Base-by-base conservation (phyloP, 2,113 vertebrate species). In the Paedocypris sp. region DNA sequence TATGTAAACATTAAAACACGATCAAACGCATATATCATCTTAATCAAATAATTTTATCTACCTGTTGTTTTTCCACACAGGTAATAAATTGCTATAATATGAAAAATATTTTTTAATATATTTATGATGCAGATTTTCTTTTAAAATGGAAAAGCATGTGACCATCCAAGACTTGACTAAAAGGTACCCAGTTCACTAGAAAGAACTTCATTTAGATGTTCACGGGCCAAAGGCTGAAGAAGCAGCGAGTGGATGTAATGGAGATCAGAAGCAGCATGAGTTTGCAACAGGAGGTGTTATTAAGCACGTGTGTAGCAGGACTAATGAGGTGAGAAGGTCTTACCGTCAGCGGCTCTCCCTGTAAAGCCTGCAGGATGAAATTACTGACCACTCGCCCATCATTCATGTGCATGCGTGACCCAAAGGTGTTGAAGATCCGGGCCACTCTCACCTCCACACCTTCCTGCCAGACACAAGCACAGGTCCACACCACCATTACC, bases 371-470 rank as follows among this genome's bases (percentile, higher is more conserved):
- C 48, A 99, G 82, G 78, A 99, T 94, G 77, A 99, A 99, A 80
- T 99, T 99, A 80, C 95, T 99, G 80, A 99, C 95, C 15, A 99
- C 95, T n/a, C 95, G 86, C 7, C 95, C 95, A 1, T 99, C 95
- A 0, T 99, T 97, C 95, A 99, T 99, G 79, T 99, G 95, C 95
- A 98, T 99, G 22, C 95, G 83, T 7, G 95, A 94, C 25, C 95
- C 95, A 46, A 97, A 99, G 0, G 95, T 99, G 76, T 99, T 99
- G 82, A 99, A 99, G 82, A 99, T 99, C 58, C 94, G 84, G 2
- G 95, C 94, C 75, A 99, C 94, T 1, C 95, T 80, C 39, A 99
- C 95, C 79, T 99, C 94, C 12, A 99, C 94, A 3, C 94, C 95
- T 78, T 99, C 94, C 95, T 98, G 82, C 32, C 22, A 70, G 52